phyloP scores from a whole-genome alignment of 2,113 vertebrate genomes.

The Pontoporia blainvillei region DNA sequence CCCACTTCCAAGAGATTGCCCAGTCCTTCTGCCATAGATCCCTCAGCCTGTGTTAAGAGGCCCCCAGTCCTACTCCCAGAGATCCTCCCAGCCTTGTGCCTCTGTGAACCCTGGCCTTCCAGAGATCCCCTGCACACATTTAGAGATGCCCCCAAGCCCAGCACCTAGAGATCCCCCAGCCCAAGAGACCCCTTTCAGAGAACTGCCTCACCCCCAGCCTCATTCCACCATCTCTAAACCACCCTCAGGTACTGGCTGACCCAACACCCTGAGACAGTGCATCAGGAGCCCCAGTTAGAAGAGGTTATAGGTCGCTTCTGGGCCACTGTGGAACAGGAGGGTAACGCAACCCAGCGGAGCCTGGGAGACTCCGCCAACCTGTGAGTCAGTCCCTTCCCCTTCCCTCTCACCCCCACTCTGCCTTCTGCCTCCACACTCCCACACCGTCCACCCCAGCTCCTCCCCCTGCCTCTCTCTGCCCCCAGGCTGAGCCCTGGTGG shows the following conservation, averaged over 20 bases:
- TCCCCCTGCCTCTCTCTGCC: background rate
- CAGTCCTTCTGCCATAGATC: background rate
- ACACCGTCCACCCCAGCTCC: background rate
- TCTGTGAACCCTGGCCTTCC: background rate
- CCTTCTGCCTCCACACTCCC: background rate
- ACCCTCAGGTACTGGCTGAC: constrained; percentile 87
- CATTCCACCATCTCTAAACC: background rate
- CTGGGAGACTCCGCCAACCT: constrained; percentile 81
- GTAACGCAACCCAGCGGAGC: constrained; percentile 77
- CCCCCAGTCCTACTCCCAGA: background rate
- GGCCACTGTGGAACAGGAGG: constrained; percentile 82
- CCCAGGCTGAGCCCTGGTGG: constrained; percentile 60
- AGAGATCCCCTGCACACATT: background rate
- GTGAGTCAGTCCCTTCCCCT: constrained; percentile 78
- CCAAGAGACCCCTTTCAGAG: background rate
- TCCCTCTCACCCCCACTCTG: background rate
- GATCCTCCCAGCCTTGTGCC: background rate
- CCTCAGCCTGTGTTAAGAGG: background rate
- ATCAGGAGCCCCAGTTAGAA: constrained; percentile 85
- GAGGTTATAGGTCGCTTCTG: constrained; percentile 87
- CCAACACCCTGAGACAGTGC: constrained; percentile 85
- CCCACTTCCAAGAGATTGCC: background rate
- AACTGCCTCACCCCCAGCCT: background rate
- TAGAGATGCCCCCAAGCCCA: background rate
- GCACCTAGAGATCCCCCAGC: background rate